Evolutionary conservation across 2,888 invertebrate species (phyloP).

Genomic region (Apotomis turbidana): DNA sequence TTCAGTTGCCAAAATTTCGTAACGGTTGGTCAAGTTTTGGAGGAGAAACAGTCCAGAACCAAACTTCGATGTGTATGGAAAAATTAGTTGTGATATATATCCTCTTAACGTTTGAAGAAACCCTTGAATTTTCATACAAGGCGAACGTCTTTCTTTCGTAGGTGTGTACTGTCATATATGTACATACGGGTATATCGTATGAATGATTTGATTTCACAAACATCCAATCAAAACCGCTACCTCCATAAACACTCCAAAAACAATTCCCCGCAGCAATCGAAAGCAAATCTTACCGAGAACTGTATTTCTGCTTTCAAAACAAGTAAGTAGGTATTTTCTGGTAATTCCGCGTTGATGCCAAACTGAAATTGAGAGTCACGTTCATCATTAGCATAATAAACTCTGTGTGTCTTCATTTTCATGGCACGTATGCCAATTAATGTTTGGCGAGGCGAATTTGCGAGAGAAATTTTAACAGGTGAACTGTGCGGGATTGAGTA

Average conservation of each 20-base stretch:
- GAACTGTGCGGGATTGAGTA: not conserved
- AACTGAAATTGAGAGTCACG: constrained; percentile 62
- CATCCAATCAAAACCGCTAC: too few species aligned
- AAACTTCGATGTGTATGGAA: too few species aligned
- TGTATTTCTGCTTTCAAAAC: constrained; percentile 9
- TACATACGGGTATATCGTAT: too few species aligned
- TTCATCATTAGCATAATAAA: constrained; percentile 62
- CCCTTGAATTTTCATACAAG: too few species aligned
- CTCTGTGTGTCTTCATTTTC: constrained; percentile 49
- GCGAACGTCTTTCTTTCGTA: too few species aligned
- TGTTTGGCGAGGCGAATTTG: constrained; percentile 27
- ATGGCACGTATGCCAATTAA: constrained; percentile 45
- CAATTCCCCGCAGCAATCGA: constrained; percentile 2
- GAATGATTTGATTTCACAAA: too few species aligned
- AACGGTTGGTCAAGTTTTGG: too few species aligned
- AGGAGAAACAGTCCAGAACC: too few species aligned
- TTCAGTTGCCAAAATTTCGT: too few species aligned
- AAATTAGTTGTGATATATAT: too few species aligned
- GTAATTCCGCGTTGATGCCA: constrained; percentile 55
- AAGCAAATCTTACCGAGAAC: constrained; percentile 9
- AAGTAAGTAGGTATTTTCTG: constrained; percentile 20
- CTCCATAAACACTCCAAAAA: not conserved
- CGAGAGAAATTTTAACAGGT: constrained; percentile 11
- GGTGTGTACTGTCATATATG: too few species aligned
- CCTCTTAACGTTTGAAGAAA: too few species aligned